phyloP scores from a whole-genome alignment of 2,888 invertebrate genomes.

The Lepidocyrtinus sp. region DNA sequence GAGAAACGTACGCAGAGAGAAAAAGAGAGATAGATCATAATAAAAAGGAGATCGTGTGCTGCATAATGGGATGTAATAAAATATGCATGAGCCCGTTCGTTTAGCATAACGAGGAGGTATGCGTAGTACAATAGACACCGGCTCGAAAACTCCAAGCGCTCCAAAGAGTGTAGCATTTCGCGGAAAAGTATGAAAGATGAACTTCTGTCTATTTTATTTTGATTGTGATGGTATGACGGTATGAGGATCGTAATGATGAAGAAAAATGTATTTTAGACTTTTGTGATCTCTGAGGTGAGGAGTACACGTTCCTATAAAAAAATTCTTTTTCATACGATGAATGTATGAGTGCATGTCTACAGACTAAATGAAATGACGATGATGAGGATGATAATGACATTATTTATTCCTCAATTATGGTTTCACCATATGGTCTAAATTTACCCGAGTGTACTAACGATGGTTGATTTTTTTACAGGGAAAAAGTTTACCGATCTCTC shows the following conservation, averaged over 20 bases:
- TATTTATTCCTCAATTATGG: background rate
- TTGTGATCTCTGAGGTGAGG: no score
- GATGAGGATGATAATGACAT: no score
- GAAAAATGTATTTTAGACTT: constrained; percentile 35
- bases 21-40: constrained; percentile 8
- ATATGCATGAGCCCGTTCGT: background rate
- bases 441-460: background rate
- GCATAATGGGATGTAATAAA: constrained; percentile 7
- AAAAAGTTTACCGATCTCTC: constrained; percentile 83
- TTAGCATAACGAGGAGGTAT: background rate
- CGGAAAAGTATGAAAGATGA: background rate
- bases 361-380: background rate
- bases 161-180: background rate
- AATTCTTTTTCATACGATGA: no score
- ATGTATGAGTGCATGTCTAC: no score
- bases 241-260: constrained; percentile 22
- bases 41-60: constrained; percentile 4
- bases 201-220: background rate
- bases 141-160: background rate
- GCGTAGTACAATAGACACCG: background rate
- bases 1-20: background rate
- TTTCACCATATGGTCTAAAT: background rate
- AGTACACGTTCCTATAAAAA: no score
- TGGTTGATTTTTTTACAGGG: constrained; percentile 73
- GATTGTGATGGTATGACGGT: background rate